Evolutionary conservation across 2,113 vertebrate genomes (phyloP), one percentile per base, ranked within the genome.

Genomic region (Bubo bubo): DNA sequence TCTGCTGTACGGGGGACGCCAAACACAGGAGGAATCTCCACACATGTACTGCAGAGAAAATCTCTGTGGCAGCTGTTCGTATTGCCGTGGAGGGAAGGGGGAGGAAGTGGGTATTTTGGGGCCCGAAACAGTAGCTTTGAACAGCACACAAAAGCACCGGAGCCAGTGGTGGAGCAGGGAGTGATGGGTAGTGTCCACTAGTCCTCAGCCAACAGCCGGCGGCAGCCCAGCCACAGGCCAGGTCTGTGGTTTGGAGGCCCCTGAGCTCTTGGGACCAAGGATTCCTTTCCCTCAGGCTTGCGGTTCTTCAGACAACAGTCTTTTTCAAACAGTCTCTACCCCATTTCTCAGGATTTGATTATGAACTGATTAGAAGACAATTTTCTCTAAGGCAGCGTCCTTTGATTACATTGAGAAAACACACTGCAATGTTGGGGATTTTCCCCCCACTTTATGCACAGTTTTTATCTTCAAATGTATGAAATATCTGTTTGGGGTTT

Each of bases 1-100:
- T 97, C 45, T 79, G 62, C 83, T 94, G 77, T 41, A 88, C 0
- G 0, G 93, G 93, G 62, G 88, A 89, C 0, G 49, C 96, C 93
- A 93, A 91, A 68, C 79, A 35, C 85, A 93, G 88, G 75, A 95
- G 82, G 74, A 75, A 96, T 82, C 55, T 73, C 94, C 45, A 86
- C 91, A 91, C 77, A 56, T 62, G 71, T 71, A 93, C 77, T 70
- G 84, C 94, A 95, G 91, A 94, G 87, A 97, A 95, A 96, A 88
- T 93, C 91, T 95, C 91, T 1, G 35, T 72, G 81, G 74, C 91
- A 97, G 94, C 93, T 97, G 91, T 79, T 94, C 32, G 0, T 18
- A 43, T 76, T 73, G 86, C 64, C 64, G 1, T 4, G 8, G 74
- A 97, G 59, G 19, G 32, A 90, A 81, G 49, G 35, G 59, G 53